Conservation (phyloP, 2,888 invertebrate species). For the Drosophila barbarae region DNA sequence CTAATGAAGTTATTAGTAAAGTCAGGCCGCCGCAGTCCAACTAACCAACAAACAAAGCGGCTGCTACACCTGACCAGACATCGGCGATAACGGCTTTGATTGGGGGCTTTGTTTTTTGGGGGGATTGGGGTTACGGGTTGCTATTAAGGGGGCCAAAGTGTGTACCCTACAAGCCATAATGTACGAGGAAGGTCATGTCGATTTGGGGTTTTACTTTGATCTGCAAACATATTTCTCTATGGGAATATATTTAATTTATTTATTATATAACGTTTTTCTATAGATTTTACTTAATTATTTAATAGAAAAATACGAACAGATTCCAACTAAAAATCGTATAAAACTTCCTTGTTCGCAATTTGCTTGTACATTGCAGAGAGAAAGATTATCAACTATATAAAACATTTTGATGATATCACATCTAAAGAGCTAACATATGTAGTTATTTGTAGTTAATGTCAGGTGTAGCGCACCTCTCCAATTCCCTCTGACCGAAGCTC, state of each 20-base stretch:
- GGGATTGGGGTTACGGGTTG: conserved; percentile 3
- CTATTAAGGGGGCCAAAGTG: neutral
- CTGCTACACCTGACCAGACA: conserved; percentile 29
- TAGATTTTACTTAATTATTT: neutral
- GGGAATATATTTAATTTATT: neutral
- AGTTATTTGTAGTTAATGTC: too few species aligned
- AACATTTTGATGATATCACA: too few species aligned
- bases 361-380: too few species aligned
- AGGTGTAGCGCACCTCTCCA: neutral
- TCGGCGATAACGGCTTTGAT: conserved; percentile 5
- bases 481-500: neutral
- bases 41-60: neutral
- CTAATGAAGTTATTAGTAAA: conserved; percentile 71
- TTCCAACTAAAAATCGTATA: too few species aligned
- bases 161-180: neutral
- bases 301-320: neutral
- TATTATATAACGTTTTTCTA: neutral
- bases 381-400: too few species aligned
- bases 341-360: too few species aligned
- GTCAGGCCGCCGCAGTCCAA: neutral
- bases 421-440: too few species aligned
- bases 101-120: neutral
- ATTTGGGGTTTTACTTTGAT: neutral
- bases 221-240: neutral
- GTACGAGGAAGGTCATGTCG: neutral